Evolutionary conservation across 2,888 invertebrate species (phyloP), one percentile per base, ranked within the genome.

Genomic region (Rosalia funebris): DNA sequence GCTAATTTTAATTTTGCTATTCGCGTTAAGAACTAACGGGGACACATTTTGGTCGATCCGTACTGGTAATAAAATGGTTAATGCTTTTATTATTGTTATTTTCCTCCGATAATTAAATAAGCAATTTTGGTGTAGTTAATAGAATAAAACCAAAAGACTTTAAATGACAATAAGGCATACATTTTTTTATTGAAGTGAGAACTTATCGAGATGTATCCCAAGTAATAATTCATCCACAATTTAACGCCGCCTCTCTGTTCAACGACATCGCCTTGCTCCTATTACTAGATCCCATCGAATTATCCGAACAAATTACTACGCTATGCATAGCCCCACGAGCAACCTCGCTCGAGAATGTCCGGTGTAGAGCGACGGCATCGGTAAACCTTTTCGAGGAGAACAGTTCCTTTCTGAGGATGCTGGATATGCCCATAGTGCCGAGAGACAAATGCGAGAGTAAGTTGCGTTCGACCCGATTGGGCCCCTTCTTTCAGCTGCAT

Each of bases 201-300:
- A 10, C 34, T 11, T 12, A 34, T 15, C 31, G 53, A 17, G 5
- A 32, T 9, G 10, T 53, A 31, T 17, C 31, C 2, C 11, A 42
- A 25, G 17, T 19, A 10, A 32, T 34, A 10, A 42, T 42, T 7
- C 53, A 53, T 12, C 32, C 53, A 42, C 10, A 42, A 32, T 53
- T 12, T 14, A 53, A 42, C 11, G 12, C 14, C 9, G 42, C 15
- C 12, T 42, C 41, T 4, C 12, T 53, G 34, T 32, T 32, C 11
- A 44, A 44, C 10, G 53, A 53, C 16, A 42, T 53, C 11, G 53
- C 53, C 1, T 32, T 53, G 15, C 17, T 11, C n/a, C 41, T 53
- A 17, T 32, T 53, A 36, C 11, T 10, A 31, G 36, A 53, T 10
- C 42, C 53, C 0, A 17, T 53, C 10, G 34, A 32, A 17, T 12